Percentiles rank a stretch among this genome's conserved stretches.
Evolutionary conservation across 1,140 invertebrate species (phyloP).

Genomic region (Philopotamus ludificatus): DNA sequence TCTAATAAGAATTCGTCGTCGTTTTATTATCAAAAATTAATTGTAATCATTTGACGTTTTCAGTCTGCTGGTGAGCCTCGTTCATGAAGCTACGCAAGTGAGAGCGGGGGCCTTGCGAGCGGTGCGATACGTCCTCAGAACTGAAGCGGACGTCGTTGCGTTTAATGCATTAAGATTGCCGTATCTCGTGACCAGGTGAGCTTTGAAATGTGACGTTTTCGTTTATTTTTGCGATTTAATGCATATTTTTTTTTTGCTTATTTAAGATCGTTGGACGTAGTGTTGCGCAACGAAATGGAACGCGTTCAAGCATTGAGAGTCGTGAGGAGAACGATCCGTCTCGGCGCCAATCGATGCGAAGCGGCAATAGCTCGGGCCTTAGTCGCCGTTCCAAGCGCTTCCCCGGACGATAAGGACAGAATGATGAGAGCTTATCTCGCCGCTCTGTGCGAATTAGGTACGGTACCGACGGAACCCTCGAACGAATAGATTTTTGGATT

Average conservation of each 20-base stretch:
- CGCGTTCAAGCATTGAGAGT: slow-evolving; percentile 86
- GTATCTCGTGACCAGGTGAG: slow-evolving; percentile 73
- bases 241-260: neutral
- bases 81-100: slow-evolving; percentile 85
- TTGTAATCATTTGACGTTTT: slow-evolving; percentile 50
- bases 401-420: slow-evolving; percentile 75
- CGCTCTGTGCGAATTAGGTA: slow-evolving; percentile 79
- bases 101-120: slow-evolving; percentile 82
- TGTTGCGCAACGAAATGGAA: slow-evolving; percentile 83
- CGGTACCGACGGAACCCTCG: neutral
- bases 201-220: slow-evolving; percentile 34
- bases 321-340: slow-evolving; percentile 65
- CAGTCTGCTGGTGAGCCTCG: slow-evolving; percentile 79
- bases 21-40: neutral
- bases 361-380: slow-evolving; percentile 69
- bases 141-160: slow-evolving; percentile 71
- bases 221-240: neutral
- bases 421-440: slow-evolving; percentile 80
- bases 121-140: slow-evolving; percentile 78
- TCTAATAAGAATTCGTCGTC: too few relatives aligned
- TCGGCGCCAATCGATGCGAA: slow-evolving; percentile 67
- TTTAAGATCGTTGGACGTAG: slow-evolving; percentile 76
- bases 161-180: slow-evolving; percentile 80
- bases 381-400: slow-evolving; percentile 78
- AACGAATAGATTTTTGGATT: too few relatives aligned